Conservation (phyloP, 92 coral and sea anemone genomes). For the Nematostella vectensis region DNA sequence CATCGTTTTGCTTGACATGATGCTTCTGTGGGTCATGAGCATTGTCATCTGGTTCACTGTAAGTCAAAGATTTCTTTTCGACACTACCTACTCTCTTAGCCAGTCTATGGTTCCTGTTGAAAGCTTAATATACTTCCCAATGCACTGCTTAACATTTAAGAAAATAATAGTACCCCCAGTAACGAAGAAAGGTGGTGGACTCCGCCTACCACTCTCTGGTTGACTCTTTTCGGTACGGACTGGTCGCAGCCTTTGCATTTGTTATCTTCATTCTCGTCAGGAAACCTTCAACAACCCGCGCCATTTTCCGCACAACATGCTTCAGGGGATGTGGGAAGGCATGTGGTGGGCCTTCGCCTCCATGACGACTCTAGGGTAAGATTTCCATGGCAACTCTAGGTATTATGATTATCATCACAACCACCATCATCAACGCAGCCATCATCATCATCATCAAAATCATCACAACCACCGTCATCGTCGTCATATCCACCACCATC, state of each 20-base stretch:
- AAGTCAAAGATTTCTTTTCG: too few species aligned
- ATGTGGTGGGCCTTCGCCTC: constrained; percentile 98
- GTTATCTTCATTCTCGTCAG: constrained; percentile 13
- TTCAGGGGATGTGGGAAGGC: constrained; percentile 82
- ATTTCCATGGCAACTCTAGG: too few species aligned
- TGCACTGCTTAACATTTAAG: too few species aligned
- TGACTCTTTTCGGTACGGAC: too few species aligned
- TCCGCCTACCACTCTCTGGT: not conserved
- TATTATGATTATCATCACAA: too few species aligned
- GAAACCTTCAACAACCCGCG: constrained; percentile 68
- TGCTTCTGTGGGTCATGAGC: constrained; percentile 71
- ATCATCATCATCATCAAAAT: too few species aligned
- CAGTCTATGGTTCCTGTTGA: too few species aligned
- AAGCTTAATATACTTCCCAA: not conserved
- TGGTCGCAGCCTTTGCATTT: too few species aligned
- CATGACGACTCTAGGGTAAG: constrained; percentile 95
- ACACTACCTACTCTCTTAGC: too few species aligned
- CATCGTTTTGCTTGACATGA: constrained; percentile 51
- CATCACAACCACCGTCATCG: too few species aligned
- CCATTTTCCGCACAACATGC: constrained; percentile 69
- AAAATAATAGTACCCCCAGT: not conserved
- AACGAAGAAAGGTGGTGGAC: not conserved
- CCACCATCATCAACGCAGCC: too few species aligned
- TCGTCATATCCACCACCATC: too few species aligned
- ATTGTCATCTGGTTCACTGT: constrained; percentile 80